A percentile compares a stretch with the other conserved stretches of the same genome.
phyloP scores from a whole-genome alignment of 2,797 vertebrate genomes.

The Brachyalestes nurse region DNA sequence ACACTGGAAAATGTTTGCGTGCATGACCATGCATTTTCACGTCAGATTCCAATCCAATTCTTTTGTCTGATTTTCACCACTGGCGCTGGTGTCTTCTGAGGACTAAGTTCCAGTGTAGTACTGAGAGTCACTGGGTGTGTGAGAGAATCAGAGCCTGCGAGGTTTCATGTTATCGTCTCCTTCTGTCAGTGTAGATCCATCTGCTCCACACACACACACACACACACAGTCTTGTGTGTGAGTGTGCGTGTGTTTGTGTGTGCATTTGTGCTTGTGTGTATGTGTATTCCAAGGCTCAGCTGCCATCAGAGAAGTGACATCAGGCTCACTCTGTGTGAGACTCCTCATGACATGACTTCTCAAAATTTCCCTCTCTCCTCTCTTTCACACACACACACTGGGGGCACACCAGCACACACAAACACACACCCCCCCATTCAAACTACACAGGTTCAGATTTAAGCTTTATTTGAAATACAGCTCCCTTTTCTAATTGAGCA shows the following conservation, averaged over 20 bases:
- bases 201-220: background rate
- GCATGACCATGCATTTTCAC: too few relatives aligned
- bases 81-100: too few relatives aligned
- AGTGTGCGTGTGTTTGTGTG: background rate
- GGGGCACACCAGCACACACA: background rate
- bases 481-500: too few relatives aligned
- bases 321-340: constrained; percentile 5
- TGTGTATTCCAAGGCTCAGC: constrained; percentile 31
- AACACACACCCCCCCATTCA: too few relatives aligned
- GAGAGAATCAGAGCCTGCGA: constrained; percentile 24
- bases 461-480: too few relatives aligned
- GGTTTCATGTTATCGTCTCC: background rate
- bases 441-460: too few relatives aligned
- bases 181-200: constrained; percentile 10
- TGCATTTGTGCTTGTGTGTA: constrained; percentile 10
- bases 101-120: constrained; percentile 1
- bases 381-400: background rate
- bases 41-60: too few relatives aligned
- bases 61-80: background rate
- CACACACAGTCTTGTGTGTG: background rate
- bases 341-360: constrained; percentile 46
- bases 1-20: too few relatives aligned
- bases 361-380: too few relatives aligned
- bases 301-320: background rate
- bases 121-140: constrained; percentile 1